Evolutionary conservation across 2,113 vertebrate species (phyloP).

Genomic region (Hippolais icterina): DNA sequence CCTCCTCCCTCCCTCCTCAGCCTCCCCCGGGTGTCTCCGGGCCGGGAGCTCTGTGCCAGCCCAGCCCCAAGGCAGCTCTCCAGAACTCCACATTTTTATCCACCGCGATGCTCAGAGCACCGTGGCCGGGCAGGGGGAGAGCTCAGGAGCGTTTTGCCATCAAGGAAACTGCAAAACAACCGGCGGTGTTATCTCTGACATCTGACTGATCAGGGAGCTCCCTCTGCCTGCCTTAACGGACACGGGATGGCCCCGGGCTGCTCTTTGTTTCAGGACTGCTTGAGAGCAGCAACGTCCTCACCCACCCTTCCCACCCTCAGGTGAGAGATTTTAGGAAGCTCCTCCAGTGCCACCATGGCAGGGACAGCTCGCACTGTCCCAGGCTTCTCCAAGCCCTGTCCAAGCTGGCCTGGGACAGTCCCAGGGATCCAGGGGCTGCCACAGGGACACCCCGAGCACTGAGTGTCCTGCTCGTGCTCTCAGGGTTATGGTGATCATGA

Average conservation of each 20-base stretch:
- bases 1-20: background rate
- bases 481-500: fast-evolving
- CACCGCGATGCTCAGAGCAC: background rate
- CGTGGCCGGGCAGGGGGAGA: background rate
- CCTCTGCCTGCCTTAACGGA: background rate
- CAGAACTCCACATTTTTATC: fast-evolving
- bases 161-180: background rate
- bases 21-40: fast-evolving
- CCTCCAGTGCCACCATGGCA: background rate
- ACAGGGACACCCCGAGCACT: fast-evolving
- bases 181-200: background rate
- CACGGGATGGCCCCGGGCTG: background rate
- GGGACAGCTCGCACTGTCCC: background rate
- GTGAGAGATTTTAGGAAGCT: background rate
- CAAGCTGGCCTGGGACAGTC: background rate
- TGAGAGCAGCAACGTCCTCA: background rate
- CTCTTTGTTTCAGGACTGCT: background rate
- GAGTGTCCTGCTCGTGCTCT: background rate
- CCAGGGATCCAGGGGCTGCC: background rate
- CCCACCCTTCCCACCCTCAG: background rate
- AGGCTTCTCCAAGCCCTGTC: background rate
- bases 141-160: background rate
- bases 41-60: background rate
- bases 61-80: background rate
- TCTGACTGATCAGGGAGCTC: background rate